phyloP scores from a whole-genome alignment of 2,797 vertebrate genomes.

The Parauchenoglanis ngamensis region DNA sequence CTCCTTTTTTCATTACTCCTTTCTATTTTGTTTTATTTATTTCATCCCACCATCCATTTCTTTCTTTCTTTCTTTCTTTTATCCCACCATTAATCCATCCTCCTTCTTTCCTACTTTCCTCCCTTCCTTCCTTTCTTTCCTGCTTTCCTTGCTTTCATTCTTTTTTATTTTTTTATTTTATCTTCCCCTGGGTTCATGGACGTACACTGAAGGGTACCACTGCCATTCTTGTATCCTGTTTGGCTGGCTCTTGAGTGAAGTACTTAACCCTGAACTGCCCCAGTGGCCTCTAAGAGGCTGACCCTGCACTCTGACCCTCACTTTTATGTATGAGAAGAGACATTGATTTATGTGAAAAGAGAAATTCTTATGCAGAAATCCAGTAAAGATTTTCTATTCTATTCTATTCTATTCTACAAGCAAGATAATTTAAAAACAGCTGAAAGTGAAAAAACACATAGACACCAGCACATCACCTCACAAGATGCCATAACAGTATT shows the following conservation, averaged over 20 bases:
- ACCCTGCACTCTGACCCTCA: not conserved
- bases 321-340: not conserved
- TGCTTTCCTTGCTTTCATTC: not conserved
- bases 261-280: conserved; percentile 15
- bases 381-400: not conserved
- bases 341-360: not conserved
- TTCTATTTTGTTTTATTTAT: not conserved
- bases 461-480: not conserved
- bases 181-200: not conserved
- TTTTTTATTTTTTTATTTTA: not conserved
- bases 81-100: not conserved
- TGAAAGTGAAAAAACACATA: not conserved
- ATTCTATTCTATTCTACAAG: not conserved
- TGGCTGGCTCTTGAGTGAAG: not conserved
- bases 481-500: not conserved
- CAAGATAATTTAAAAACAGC: not conserved
- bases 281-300: not conserved
- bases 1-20: not conserved
- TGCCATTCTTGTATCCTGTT: not conserved
- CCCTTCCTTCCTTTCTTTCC: not conserved
- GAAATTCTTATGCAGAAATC: not conserved
- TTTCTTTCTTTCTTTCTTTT: not conserved
- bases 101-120: too few species aligned
- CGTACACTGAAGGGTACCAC: not conserved
- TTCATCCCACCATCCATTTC: not conserved